A percentile compares a stretch with the other conserved stretches of the same genome.
These are phyloP conservation scores for Coptodon rendalli DNA, from an alignment of 2,113 vertebrate genomes.

Conservation along the genomic window DNA sequence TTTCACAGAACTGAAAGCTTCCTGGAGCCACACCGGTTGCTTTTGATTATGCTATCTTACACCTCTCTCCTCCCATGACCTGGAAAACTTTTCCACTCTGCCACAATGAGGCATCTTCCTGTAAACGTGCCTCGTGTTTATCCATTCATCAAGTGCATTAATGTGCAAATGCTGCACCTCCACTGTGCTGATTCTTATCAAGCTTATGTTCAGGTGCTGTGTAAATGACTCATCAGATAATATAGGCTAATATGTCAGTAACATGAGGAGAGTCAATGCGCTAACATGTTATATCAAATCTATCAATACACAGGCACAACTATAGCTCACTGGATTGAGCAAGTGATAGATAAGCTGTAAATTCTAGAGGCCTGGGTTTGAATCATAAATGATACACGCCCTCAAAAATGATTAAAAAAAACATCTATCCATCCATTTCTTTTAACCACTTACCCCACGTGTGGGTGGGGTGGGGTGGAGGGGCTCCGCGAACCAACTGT, in stretches of 20 bases:
- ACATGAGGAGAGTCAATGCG: neutral
- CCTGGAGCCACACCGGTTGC: neutral
- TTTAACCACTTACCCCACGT: neutral
- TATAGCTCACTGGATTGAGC: neutral
- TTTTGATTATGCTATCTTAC: neutral
- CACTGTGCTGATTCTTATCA: neutral
- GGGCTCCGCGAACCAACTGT: neutral
- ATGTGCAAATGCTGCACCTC: neutral
- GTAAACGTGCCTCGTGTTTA: neutral
- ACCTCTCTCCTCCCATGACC: neutral
- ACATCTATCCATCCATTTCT: neutral
- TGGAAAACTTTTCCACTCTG: neutral
- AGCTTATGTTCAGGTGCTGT: neutral
- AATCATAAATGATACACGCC: neutral
- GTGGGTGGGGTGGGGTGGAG: neutral
- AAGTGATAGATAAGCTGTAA: neutral
- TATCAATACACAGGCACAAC: neutral
- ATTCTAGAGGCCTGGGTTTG: neutral
- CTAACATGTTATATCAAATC: neutral
- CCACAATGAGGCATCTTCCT: neutral
- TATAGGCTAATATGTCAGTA: neutral
- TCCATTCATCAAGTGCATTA: neutral
- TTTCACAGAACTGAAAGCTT: neutral
- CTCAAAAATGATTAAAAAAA: neutral
- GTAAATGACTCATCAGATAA: neutral